Conservation (phyloP, 92 coral and sea anemone species). For the Montipora capitata region DNA sequence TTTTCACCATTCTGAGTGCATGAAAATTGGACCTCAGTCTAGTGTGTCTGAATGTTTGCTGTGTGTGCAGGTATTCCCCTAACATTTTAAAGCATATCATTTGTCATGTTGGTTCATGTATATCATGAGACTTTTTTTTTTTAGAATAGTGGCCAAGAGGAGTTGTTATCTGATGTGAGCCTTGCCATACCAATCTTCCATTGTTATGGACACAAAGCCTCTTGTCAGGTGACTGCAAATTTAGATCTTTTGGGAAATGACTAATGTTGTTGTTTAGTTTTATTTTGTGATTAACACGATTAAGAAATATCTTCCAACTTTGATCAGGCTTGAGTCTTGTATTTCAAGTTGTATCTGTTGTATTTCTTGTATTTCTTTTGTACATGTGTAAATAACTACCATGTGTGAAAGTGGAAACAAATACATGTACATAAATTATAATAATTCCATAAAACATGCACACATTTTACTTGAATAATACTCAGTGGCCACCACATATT, state of each 20-base stretch:
- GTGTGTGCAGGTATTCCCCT: not conserved
- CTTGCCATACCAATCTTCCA: conserved; percentile 71
- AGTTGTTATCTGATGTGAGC: conserved; percentile 13
- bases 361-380: no score
- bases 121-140: not conserved
- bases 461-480: not conserved
- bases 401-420: no score
- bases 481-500: not conserved
- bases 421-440: not conserved
- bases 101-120: not conserved
- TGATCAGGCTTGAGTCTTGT: not conserved
- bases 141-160: conserved; percentile 44
- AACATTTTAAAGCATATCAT: not conserved
- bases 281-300: not conserved
- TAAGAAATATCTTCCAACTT: not conserved
- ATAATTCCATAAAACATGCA: not conserved
- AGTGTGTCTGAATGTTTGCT: not conserved
- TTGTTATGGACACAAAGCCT: conserved; percentile 71
- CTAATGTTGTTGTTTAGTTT: no score
- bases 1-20: no score
- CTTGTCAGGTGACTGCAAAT: conserved; percentile 51
- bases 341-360: no score
- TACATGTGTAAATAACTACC: not conserved
- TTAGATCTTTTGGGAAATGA: not conserved
- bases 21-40: no score